Evolutionary conservation across 2,888 invertebrate species (phyloP), one percentile per base, ranked within the genome.

Genomic region (Diarsia mendica): DNA sequence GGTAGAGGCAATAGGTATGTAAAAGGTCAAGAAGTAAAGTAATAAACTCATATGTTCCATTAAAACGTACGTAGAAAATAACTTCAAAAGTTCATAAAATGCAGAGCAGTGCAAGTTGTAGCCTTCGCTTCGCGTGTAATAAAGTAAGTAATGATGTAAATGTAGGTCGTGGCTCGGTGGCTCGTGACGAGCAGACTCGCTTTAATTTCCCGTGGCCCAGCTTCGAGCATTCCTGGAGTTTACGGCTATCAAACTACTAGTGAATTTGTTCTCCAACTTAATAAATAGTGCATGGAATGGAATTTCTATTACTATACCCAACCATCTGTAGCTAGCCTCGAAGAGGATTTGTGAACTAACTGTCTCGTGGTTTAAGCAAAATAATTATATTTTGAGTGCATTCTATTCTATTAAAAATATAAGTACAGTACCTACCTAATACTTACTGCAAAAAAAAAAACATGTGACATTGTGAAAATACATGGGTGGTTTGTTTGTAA

Each of bases 101-200:
- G 80, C 82, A 84, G 82, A 78, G 72, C 82, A 70, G 78, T 84
- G 87, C 79, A 84, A 86, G 84, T 80, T 75, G 75, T 79, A 76
- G 81, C 87, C 76, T 78, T 85, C 80, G 69, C 75, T 39, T 70
- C 77, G 84, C 51, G 72, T 77, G 84, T 87, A 88, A 87, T 89
- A 87, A 89, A 88, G 87, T 88, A 88, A 86, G 88, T 89, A 89
- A 90, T 88, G 88, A 89, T 85, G 89, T 87, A 86, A 88, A 89
- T 89, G 83, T 91, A 90, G 91, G 91, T 91, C 91, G 84, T 72
- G 77, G 67, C 68, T 91, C 89, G 83, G 84, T 75, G 79, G 68
- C 67, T 90, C 88, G 83, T 76, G 79, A 81, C 66, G 74, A 61
- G 65, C 51, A 67, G 65, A 74, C 78, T 68, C 76, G 49, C 85